Conservation (phyloP, 2,113 vertebrate species). For the Cinclus cinclus region DNA sequence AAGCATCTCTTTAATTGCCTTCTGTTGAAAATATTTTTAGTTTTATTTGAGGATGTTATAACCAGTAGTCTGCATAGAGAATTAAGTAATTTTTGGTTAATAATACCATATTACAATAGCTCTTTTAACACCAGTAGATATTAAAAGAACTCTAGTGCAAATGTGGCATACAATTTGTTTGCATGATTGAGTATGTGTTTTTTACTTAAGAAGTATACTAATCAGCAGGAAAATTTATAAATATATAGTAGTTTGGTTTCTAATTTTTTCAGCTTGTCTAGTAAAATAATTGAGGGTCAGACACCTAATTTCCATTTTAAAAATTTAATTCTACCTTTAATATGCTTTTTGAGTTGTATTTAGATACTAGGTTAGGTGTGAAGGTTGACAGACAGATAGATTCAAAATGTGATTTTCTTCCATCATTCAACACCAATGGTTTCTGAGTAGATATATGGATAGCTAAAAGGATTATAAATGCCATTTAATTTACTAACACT, state of each 20-base stretch:
- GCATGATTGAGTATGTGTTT: neutral
- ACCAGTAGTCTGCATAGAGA: neutral
- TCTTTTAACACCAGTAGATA: neutral
- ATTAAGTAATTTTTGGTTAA: neutral
- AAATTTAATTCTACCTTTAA: neutral
- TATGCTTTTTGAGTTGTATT: neutral
- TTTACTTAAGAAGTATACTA: neutral
- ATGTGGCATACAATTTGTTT: neutral
- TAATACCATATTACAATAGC: neutral
- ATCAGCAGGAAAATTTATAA: neutral
- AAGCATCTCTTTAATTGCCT: neutral
- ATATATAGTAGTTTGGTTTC: neutral
- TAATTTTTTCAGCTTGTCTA: neutral
- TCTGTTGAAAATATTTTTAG: neutral
- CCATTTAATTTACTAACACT: neutral
- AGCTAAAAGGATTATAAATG: neutral
- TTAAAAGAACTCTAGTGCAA: neutral
- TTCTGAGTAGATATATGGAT: neutral
- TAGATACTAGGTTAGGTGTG: neutral
- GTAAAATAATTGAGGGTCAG: neutral
- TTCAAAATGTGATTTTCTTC: neutral
- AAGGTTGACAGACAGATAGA: neutral
- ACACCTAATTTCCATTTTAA: neutral
- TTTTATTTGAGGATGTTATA: neutral
- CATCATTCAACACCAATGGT: neutral